Conservation (phyloP, 1,140 invertebrate genomes). For the Oryctes rhinoceros region DNA sequence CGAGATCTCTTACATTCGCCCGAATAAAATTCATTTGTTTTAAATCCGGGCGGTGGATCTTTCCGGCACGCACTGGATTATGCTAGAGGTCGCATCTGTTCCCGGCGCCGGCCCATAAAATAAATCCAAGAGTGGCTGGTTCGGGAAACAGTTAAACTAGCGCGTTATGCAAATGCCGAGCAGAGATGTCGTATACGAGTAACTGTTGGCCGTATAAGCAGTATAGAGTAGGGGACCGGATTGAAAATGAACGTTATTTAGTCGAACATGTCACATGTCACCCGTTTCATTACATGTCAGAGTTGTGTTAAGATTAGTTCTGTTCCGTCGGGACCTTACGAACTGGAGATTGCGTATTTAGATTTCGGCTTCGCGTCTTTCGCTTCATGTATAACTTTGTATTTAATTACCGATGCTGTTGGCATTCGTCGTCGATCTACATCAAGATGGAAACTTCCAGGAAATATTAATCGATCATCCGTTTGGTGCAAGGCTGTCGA, state of each 20-base stretch:
- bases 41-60: slow-evolving; percentile 30
- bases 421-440: background rate
- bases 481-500: background rate
- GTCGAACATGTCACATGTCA: slow-evolving; percentile 51
- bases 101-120: slow-evolving; percentile 39
- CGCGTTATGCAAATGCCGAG: slow-evolving; percentile 42
- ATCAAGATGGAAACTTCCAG: background rate
- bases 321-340: slow-evolving; percentile 42
- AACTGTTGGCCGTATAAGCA: slow-evolving; percentile 24
- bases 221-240: slow-evolving; percentile 12
- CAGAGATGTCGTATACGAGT: slow-evolving; percentile 23
- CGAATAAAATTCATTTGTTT: slow-evolving; percentile 33
- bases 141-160: slow-evolving; percentile 41
- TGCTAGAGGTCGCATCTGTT: slow-evolving; percentile 42
- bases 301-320: slow-evolving; percentile 46
- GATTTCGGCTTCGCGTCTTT: slow-evolving; percentile 6
- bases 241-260: slow-evolving; percentile 50
- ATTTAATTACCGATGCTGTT: background rate
- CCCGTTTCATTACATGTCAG: slow-evolving; percentile 50
- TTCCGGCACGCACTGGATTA: slow-evolving; percentile 34
- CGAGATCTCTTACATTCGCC: background rate
- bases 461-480: slow-evolving; percentile 8
- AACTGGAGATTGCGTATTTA: slow-evolving; percentile 17
- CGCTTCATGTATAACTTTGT: slow-evolving; percentile 7
- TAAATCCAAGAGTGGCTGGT: slow-evolving; percentile 42